Evolutionary conservation across 1,140 invertebrate genomes (phyloP), one percentile per base, ranked within the genome.

Genomic region (Diabrotica virgifera): DNA sequence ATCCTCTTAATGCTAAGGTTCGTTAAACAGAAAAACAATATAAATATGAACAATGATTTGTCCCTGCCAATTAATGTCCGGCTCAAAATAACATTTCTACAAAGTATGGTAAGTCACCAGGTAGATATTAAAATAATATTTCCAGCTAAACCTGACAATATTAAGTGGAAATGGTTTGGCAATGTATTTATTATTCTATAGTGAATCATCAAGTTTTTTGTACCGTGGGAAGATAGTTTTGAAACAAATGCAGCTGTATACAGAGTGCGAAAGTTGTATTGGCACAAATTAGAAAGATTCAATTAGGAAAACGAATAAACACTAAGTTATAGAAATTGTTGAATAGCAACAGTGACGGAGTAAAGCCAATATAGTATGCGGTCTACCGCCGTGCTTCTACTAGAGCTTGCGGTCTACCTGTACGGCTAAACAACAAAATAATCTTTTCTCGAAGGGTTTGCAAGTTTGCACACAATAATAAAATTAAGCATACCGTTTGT

Each of bases 101-200:
- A 46, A 46, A 46, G n/a, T 46, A 46, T 46, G 2, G 40, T 24
- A 24, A 46, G 40, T 46, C n/a, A n/a, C 40, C 40, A 10, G 40
- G 40, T 46, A 46, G 3, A n/a, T 10, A 10, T 46, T 46, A 46
- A 46, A 46, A 46, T 46, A 46, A 46, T 3, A 46, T 46, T 10
- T 46, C 40, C 8, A 46, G n/a, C 40, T 46, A 46, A 46, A 46
- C n/a, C 40, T 46, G n/a, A 8, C 40, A 46, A 46, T 46, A 46
- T 46, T 46, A 46, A 46, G 8, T 46, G 5, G 8, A 46, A 46
- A 46, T 46, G 8, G 6, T 46, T 46, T 46, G 40, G 40, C 8
- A 46, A 46, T 46, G 40, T 46, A 46, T 46, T 46, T 46, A 46
- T 46, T 46, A n/a, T 46, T 46, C n/a, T 24, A 24, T n/a, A 46